Base-by-base conservation (phyloP, 2,113 vertebrate species). In the Scolopax mira region DNA sequence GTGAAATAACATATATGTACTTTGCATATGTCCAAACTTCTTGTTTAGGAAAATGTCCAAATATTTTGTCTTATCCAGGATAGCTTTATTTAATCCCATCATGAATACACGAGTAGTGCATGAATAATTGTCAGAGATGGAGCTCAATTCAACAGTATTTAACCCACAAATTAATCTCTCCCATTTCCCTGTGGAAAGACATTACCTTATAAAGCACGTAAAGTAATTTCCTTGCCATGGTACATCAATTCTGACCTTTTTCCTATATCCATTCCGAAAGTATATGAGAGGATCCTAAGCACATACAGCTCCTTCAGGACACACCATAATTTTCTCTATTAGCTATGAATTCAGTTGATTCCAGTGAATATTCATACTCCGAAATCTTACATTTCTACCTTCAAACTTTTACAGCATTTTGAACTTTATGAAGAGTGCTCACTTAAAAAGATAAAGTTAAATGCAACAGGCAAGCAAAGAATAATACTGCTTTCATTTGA, bases 161-260 rank as follows among this genome's bases (percentile, higher is more conserved):
- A 86, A 65, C 44, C 15, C 24, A 80, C 17, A 6, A 44, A 75
- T 73, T 88, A 33, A 73, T 57, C 11, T 92, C 28, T 88, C n/a
- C n/a, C 37, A 73, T 61, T 11, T 92, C 28, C 22, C 35, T 33
- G 2, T 75, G 52, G 79, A 90, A 66, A 79, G 8, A 51, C 79
- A 90, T 79, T 49, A 60, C 54, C 28, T 64, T 57, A 67, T 74
- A 14, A 64, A 77, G 18, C 24, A 75, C 33, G 19, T 64, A 54
- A 30, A 18, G 18, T 79, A 72, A 88, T 92, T 85, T 90, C 58
- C 41, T 90, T 86, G 62, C 14, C 60, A 83, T 62, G 75, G 75
- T 77, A 41, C 83, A 95, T 78, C 24, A 77, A 4, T 88, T 95
- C 67, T 90, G 75, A 95, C 83, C 72, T 93, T 96, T 96, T 92